Evolutionary conservation across 2,888 invertebrate species (phyloP).

Genomic region (Apamea anceps): DNA sequence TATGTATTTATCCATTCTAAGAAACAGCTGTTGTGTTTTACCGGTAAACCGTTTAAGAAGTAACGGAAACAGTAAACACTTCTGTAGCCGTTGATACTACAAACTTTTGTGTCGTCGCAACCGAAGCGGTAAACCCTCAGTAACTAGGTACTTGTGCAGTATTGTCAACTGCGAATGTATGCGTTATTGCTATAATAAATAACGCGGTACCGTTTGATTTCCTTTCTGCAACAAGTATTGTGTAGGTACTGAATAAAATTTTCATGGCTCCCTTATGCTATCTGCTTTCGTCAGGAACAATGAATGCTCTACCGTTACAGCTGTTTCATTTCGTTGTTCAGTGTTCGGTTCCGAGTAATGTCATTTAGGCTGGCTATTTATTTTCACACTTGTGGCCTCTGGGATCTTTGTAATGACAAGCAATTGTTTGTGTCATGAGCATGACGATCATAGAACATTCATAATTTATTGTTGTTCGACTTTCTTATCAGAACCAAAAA

Average conservation of each 20-base stretch:
- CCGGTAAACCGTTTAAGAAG: conserved; percentile 24
- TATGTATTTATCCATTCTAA: conserved; percentile 32
- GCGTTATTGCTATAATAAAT: conserved; percentile 44
- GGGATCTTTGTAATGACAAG: neutral
- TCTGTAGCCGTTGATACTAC: conserved; percentile 34
- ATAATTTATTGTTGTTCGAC: neutral
- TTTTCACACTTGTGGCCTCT: neutral
- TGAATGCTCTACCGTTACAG: conserved; percentile 29
- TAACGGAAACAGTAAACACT: conserved; percentile 39
- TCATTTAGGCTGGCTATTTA: conserved; percentile 18
- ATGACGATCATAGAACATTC: neutral
- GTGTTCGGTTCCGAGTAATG: neutral
- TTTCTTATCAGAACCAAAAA: neutral
- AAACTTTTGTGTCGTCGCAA: conserved; percentile 28
- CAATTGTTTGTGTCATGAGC: neutral
- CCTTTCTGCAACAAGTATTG: conserved; percentile 11
- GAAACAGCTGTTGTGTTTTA: conserved; percentile 11
- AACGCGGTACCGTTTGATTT: conserved; percentile 45
- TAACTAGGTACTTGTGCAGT: conserved; percentile 29
- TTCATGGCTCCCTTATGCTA: conserved; percentile 22
- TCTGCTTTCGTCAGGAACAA: conserved; percentile 16
- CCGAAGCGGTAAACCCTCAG: conserved; percentile 19
- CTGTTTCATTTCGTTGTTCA: conserved; percentile 10
- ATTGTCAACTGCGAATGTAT: conserved; percentile 38
- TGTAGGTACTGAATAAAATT: conserved; percentile 35